phyloP scores from a whole-genome alignment of 2,888 invertebrate species.

The Troglohyphantes excavatus region DNA sequence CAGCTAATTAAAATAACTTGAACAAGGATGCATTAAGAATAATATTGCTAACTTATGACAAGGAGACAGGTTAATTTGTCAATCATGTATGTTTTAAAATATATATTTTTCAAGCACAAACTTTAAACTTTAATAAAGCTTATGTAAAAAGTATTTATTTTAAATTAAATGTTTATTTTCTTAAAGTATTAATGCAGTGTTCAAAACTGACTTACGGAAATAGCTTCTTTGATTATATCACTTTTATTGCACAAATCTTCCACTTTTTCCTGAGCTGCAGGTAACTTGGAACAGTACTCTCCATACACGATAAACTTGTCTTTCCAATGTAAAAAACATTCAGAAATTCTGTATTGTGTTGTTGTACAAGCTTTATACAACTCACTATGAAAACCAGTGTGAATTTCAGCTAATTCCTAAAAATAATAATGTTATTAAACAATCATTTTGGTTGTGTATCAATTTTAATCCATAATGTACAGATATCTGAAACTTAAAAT shows the following conservation, averaged over 20 bases:
- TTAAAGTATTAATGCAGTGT: no score
- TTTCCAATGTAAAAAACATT: slow-evolving; percentile 94
- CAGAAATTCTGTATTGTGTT: slow-evolving; percentile 85
- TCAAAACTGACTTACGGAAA: slow-evolving; percentile 64
- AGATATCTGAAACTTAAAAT: background rate
- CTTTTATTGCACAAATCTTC: slow-evolving; percentile 89
- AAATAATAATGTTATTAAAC: background rate
- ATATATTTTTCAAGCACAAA: no score
- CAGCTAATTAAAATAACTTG: no score
- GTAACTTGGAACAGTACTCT: slow-evolving; percentile 96
- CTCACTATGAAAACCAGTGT: slow-evolving; percentile 91
- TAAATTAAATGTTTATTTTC: no score
- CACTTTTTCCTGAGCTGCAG: slow-evolving; percentile 92
- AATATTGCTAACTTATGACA: no score
- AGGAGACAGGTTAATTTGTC: no score
- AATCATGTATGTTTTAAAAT: no score
- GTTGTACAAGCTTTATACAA: slow-evolving; percentile 87
- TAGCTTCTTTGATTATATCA: slow-evolving; percentile 86
- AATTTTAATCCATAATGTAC: background rate
- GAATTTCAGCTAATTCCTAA: slow-evolving; percentile 92
- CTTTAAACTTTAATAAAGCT: no score
- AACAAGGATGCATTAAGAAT: no score
- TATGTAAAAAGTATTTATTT: no score
- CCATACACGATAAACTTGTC: slow-evolving; percentile 96
- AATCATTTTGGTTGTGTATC: no score